These are phyloP conservation scores for Lamprologus speciosus DNA, from an alignment of 2,113 vertebrate genomes.

Conservation along the genomic window DNA sequence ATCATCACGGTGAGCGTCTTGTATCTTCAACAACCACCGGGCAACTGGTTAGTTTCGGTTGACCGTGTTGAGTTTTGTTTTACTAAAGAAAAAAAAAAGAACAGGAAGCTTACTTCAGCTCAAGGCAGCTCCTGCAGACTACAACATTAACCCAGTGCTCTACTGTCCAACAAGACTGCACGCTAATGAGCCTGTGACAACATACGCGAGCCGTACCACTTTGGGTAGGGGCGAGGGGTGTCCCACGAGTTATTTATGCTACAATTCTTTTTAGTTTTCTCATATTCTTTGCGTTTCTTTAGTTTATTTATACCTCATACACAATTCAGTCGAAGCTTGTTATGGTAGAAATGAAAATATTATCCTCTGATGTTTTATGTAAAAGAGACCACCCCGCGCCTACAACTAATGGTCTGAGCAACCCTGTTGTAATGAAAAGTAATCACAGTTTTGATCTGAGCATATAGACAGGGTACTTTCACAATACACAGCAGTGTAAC, in stretches of 20 bases:
- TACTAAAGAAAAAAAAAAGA: background rate
- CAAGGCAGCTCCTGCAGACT: slow-evolving; percentile 22
- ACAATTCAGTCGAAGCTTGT: fast-evolving
- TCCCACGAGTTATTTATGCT: background rate
- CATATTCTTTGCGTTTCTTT: background rate
- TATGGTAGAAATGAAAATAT: fast-evolving
- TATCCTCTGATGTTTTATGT: background rate
- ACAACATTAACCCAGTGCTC: slow-evolving; percentile 30
- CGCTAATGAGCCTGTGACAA: slow-evolving; percentile 52
- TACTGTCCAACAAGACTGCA: slow-evolving; percentile 35
- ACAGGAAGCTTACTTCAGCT: slow-evolving; percentile 10
- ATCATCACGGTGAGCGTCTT: slow-evolving; percentile 19
- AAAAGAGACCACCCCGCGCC: background rate
- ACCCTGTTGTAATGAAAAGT: slow-evolving; percentile 52
- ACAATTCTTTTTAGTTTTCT: background rate
- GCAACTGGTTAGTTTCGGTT: slow-evolving; percentile 1
- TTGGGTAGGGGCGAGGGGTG: background rate
- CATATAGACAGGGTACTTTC: slow-evolving; percentile 5
- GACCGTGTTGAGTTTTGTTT: slow-evolving; percentile 10
- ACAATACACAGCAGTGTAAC: slow-evolving; percentile 3
- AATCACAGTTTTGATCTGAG: slow-evolving; percentile 47
- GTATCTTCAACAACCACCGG: background rate
- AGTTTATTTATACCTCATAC: fast-evolving
- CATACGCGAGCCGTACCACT: slow-evolving; percentile 18
- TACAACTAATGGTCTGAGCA: background rate